Percentiles rank a stretch among this genome's conserved stretches.
Conservation (phyloP, 1,140 invertebrate species). For the Drosophila leontia region DNA sequence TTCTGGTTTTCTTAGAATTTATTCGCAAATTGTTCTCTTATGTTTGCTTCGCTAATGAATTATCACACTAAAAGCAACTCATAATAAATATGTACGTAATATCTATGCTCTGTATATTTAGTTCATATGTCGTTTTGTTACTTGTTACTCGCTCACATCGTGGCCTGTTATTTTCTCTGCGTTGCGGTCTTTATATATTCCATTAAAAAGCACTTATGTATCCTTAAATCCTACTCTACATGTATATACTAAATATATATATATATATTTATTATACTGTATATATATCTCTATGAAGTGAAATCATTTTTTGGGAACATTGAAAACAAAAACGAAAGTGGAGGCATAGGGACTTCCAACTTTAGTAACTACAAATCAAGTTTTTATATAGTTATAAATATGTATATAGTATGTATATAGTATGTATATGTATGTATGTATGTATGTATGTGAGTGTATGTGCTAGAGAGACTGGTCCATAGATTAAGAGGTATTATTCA, state of each 20-base stretch:
- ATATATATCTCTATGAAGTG: constrained; percentile 36
- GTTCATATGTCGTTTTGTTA: constrained; percentile 42
- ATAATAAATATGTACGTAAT: constrained; percentile 70
- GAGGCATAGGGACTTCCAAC: neutral
- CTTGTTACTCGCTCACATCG: constrained; percentile 26
- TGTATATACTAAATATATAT: constrained; percentile 31
- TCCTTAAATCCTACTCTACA: constrained; percentile 56
- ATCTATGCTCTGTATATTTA: constrained; percentile 57
- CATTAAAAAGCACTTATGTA: constrained; percentile 82
- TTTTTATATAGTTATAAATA: constrained; percentile 29
- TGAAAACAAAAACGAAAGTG: constrained; percentile 17
- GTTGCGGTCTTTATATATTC: constrained; percentile 74
- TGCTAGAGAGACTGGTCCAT: constrained; percentile 73
- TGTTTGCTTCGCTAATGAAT: constrained; percentile 61
- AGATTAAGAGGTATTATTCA: constrained; percentile 79
- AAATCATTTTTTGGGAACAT: constrained; percentile 41
- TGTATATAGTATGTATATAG: constrained; percentile 43
- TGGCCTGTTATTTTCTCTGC: constrained; percentile 48
- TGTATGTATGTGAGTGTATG: constrained; percentile 42
- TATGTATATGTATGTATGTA: constrained; percentile 54
- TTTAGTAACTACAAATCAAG: constrained; percentile 34
- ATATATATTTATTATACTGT: constrained; percentile 18
- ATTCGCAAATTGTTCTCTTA: constrained; percentile 59
- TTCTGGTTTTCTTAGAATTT: constrained; percentile 48
- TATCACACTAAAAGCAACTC: constrained; percentile 81